These are phyloP conservation scores for Formica selysi DNA, from an alignment of 1,140 invertebrate genomes.

Conservation along the genomic window DNA sequence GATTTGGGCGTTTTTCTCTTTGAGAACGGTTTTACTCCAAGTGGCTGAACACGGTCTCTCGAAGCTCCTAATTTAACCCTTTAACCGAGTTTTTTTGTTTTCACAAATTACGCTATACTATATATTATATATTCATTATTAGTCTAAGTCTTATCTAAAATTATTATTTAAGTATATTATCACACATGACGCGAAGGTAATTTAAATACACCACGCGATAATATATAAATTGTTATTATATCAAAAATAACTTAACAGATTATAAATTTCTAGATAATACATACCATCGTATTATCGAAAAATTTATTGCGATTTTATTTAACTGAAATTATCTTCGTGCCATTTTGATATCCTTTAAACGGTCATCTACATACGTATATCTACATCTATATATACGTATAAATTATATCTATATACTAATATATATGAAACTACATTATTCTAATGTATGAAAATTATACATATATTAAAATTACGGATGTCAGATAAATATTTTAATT, in stretches of 20 bases:
- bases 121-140: slow-evolving; percentile 26
- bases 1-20: slow-evolving; percentile 18
- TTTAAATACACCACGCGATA: slow-evolving; percentile 9
- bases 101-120: slow-evolving; percentile 44
- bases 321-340: slow-evolving; percentile 36
- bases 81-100: slow-evolving; percentile 52
- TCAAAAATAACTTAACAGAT: slow-evolving; percentile 39
- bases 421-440: slow-evolving; percentile 46
- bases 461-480: slow-evolving; percentile 46
- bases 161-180: slow-evolving; percentile 42
- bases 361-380: not conserved
- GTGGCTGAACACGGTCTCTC: slow-evolving; percentile 33
- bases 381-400: slow-evolving; percentile 39
- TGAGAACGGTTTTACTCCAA: slow-evolving; percentile 45
- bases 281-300: slow-evolving; percentile 27
- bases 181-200: slow-evolving; percentile 16
- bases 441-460: slow-evolving; percentile 45
- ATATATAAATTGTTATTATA: slow-evolving; percentile 14
- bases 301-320: slow-evolving; percentile 35
- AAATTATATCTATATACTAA: slow-evolving; percentile 45
- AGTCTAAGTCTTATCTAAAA: slow-evolving; percentile 56
- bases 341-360: slow-evolving; percentile 8
- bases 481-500: slow-evolving; percentile 40
- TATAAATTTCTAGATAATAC: slow-evolving; percentile 18
- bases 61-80: slow-evolving; percentile 58